phyloP scores from a whole-genome alignment of 2,797 vertebrate species.

The Tiaroga cobitis region DNA sequence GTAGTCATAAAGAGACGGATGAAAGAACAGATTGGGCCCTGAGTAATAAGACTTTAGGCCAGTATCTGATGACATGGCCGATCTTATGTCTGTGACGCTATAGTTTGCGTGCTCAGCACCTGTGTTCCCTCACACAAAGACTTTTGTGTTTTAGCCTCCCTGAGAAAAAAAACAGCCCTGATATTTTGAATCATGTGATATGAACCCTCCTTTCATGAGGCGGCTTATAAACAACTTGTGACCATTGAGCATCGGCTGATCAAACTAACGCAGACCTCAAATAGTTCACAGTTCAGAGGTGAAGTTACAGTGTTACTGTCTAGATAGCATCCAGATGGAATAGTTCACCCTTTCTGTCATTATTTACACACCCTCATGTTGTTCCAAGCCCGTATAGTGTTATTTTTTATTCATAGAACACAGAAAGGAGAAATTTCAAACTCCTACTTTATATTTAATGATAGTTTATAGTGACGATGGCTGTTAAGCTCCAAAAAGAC shows the following conservation, averaged over 20 bases:
- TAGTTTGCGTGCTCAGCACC: background rate
- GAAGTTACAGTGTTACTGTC: background rate
- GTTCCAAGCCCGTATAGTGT: background rate
- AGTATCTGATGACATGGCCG: conserved; percentile 21
- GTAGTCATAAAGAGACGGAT: background rate
- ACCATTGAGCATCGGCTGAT: conserved; percentile 29
- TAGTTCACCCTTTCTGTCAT: background rate
- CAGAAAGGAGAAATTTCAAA: background rate
- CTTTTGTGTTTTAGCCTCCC: conserved; percentile 41
- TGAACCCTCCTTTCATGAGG: conserved; percentile 42
- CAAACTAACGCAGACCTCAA: background rate
- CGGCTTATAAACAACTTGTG: conserved; percentile 42
- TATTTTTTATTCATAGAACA: background rate
- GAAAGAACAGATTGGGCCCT: background rate
- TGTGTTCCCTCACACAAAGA: conserved; percentile 44
- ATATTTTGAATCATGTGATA: conserved; percentile 42
- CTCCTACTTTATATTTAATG: background rate
- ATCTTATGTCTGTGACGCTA: conserved; percentile 25
- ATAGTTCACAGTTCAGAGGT: conserved; percentile 18
- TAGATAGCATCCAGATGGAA: background rate
- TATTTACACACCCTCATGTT: background rate
- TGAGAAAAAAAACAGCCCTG: conserved; percentile 8
- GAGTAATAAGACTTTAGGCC: conserved; percentile 15
- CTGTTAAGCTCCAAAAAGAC: background rate
- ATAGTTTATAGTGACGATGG: background rate